Conservation (phyloP, 2,113 vertebrate genomes). For the Muntiacus muntjak region DNA sequence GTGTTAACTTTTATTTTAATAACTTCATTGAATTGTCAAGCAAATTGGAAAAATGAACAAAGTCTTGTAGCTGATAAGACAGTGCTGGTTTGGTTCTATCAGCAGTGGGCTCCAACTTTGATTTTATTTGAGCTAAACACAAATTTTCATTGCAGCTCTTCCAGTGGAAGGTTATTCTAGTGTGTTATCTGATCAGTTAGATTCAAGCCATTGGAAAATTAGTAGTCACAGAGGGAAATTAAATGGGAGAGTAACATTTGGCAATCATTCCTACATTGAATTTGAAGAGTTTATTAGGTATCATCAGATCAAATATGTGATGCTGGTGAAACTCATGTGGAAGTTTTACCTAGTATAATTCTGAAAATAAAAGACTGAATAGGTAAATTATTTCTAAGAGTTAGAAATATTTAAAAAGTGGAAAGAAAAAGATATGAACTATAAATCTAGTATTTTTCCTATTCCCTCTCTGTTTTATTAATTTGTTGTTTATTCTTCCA, state of each 20-base stretch:
- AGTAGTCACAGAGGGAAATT: slow-evolving; percentile 3
- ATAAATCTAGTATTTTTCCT: neutral
- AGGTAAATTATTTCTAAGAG: neutral
- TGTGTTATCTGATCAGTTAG: neutral
- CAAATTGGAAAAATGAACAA: neutral
- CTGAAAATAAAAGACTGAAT: neutral
- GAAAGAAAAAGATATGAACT: neutral
- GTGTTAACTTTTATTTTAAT: slow-evolving; percentile 16
- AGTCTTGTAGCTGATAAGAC: neutral
- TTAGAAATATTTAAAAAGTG: slow-evolving; percentile 32
- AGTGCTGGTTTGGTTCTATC: neutral
- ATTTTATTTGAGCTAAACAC: neutral
- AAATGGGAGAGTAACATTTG: neutral
- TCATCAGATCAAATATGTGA: neutral
- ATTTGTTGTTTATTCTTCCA: neutral
- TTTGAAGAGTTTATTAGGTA: neutral
- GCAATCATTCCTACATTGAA: neutral
- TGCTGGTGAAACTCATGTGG: neutral
- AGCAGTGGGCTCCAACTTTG: neutral
- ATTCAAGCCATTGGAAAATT: neutral
- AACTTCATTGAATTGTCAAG: neutral
- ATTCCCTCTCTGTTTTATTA: neutral
- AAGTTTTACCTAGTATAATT: neutral
- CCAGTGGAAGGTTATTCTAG: neutral
- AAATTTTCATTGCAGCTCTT: neutral